phyloP scores from a whole-genome alignment of 2,888 invertebrate genomes.

The Acanthoscelides obtectus region DNA sequence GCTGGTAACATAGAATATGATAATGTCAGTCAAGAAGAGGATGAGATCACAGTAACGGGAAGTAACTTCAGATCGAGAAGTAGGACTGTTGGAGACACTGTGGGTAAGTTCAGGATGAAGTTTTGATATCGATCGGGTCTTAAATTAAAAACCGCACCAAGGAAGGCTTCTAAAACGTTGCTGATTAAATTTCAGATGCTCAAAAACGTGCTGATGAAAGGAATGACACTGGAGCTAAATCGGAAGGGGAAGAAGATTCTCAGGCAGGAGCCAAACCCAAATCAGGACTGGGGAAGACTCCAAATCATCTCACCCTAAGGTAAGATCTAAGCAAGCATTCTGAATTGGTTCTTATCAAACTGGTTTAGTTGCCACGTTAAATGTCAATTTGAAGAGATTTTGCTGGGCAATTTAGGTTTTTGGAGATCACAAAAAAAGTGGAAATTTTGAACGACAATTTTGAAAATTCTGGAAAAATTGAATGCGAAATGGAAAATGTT shows the following conservation, averaged over 20 bases:
- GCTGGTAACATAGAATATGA: slow-evolving; percentile 84
- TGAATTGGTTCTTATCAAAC: not conserved
- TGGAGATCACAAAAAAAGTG: too few species aligned
- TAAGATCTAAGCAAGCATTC: slow-evolving; percentile 33
- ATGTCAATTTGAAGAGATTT: too few species aligned
- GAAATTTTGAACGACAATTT: too few species aligned
- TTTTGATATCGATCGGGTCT: not conserved
- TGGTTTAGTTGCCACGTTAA: too few species aligned
- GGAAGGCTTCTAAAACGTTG: too few species aligned
- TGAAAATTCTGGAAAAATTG: too few species aligned
- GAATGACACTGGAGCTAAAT: slow-evolving; percentile 72
- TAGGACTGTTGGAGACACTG: slow-evolving; percentile 85
- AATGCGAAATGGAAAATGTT: too few species aligned
- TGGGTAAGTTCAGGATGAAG: slow-evolving; percentile 60
- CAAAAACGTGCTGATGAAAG: slow-evolving; percentile 45
- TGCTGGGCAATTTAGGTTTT: too few species aligned
- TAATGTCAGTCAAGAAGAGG: slow-evolving; percentile 71
- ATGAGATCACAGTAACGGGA: slow-evolving; percentile 43
- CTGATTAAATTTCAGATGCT: slow-evolving; percentile 9
- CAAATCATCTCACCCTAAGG: slow-evolving; percentile 88
- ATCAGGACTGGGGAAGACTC: slow-evolving; percentile 75
- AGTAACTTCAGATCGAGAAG: slow-evolving; percentile 73
- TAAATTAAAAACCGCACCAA: not conserved
- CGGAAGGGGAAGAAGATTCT: slow-evolving; percentile 82
- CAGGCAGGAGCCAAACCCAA: slow-evolving; percentile 61